A percentile compares a stretch with the other conserved stretches of the same genome.
phyloP scores from a whole-genome alignment of 2,888 invertebrate genomes.

The Diaperis boleti region DNA sequence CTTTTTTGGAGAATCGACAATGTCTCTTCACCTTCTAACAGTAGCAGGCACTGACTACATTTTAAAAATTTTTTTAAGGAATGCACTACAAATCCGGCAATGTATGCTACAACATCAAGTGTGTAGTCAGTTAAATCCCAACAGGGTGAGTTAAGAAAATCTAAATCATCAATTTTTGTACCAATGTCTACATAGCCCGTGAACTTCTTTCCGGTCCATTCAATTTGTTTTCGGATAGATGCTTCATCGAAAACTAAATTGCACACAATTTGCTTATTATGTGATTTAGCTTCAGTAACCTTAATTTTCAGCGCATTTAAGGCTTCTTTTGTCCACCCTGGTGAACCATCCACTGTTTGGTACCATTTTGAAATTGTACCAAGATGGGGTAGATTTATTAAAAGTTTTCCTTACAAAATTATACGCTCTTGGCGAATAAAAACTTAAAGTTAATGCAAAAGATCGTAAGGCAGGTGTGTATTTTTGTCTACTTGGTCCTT shows the following conservation, averaged over 20 bases:
- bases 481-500: constrained; percentile 14
- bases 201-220: neutral
- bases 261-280: neutral
- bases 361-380: constrained; percentile 47
- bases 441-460: too few relatives aligned
- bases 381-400: constrained; percentile 34
- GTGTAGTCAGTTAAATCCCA: too few relatives aligned
- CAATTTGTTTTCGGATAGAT: neutral
- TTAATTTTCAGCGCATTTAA: constrained; percentile 41
- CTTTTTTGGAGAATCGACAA: too few relatives aligned
- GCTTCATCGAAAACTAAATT: neutral
- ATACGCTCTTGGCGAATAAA: constrained; percentile 44
- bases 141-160: too few relatives aligned
- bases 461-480: constrained; percentile 36
- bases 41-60: too few relatives aligned
- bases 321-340: constrained; percentile 48
- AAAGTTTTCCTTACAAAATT: constrained; percentile 41
- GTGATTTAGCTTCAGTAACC: neutral
- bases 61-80: too few relatives aligned
- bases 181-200: neutral
- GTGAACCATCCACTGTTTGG: constrained; percentile 42
- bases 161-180: too few relatives aligned
- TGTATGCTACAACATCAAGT: too few relatives aligned
- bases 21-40: too few relatives aligned
- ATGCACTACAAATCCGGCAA: too few relatives aligned